Evolutionary conservation across 2,888 invertebrate species (phyloP).

Genomic region (Microctonus aethiopoides): DNA sequence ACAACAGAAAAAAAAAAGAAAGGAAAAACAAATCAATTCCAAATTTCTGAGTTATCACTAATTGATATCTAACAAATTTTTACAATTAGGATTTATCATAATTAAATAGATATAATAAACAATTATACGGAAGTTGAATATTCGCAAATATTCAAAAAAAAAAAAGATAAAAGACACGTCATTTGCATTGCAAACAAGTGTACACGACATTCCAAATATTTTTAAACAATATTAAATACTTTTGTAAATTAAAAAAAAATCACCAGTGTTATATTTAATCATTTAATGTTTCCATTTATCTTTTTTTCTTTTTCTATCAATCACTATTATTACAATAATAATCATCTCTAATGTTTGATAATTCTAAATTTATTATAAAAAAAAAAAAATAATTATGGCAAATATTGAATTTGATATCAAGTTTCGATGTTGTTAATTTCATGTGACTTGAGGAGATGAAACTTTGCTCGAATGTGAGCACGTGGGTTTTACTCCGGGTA

Average conservation of each 20-base stretch:
- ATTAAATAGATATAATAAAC: neutral
- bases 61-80: neutral
- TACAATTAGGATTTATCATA: slow-evolving; percentile 1
- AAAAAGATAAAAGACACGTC: neutral
- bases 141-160: neutral
- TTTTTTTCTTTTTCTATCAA: neutral
- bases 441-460: slow-evolving; percentile 55
- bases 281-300: neutral
- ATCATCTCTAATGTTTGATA: neutral
- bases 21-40: neutral
- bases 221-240: slow-evolving; percentile 36
- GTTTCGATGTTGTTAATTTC: slow-evolving; percentile 26
- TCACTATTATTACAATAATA: neutral
- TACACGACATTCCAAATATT: neutral
- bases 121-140: neutral
- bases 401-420: neutral
- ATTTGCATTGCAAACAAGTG: neutral
- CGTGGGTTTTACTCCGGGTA: slow-evolving; percentile 47
- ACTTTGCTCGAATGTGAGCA: slow-evolving; percentile 62
- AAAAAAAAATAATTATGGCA: neutral
- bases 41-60: neutral
- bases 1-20: neutral
- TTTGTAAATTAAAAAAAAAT: slow-evolving; percentile 38
- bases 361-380: neutral
- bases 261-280: slow-evolving; percentile 24